phyloP scores from a whole-genome alignment of 2,888 invertebrate species.

The Lycia hirtaria region DNA sequence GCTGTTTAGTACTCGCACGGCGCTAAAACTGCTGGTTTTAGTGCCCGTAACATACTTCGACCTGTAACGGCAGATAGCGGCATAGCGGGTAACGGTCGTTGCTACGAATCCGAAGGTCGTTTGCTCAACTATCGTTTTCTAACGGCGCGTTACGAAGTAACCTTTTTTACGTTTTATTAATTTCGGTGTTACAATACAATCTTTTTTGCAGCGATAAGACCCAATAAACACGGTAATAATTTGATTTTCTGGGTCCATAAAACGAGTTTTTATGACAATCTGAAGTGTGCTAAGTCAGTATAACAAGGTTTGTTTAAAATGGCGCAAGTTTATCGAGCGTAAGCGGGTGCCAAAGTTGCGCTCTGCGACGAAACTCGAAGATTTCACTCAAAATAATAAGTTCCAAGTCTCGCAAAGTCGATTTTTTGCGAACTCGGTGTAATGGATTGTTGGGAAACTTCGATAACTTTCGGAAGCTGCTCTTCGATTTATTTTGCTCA shows the following conservation, averaged over 20 bases:
- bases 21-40: constrained; percentile 78
- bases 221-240: constrained; percentile 8
- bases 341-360: constrained; percentile 63
- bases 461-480: constrained; percentile 84
- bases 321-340: constrained; percentile 55
- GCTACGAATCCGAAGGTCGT: constrained; percentile 7
- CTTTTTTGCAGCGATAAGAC: neutral
- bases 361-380: constrained; percentile 71
- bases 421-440: constrained; percentile 83
- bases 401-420: constrained; percentile 69
- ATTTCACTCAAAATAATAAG: constrained; percentile 84
- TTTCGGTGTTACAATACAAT: constrained; percentile 10
- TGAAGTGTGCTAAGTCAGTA: constrained; percentile 30
- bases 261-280: constrained; percentile 20
- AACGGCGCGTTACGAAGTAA: constrained; percentile 9
- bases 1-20: constrained; percentile 75
- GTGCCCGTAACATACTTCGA: constrained; percentile 62
- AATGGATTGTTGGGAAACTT: constrained; percentile 83
- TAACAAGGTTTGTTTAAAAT: constrained; percentile 46
- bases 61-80: constrained; percentile 43
- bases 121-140: constrained; percentile 7
- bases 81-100: constrained; percentile 15
- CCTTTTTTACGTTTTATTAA: constrained; percentile 1
- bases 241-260: constrained; percentile 4
- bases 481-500: constrained; percentile 81